phyloP scores from a whole-genome alignment of 1,140 invertebrate genomes.

The Helicorthomorpha holstii region DNA sequence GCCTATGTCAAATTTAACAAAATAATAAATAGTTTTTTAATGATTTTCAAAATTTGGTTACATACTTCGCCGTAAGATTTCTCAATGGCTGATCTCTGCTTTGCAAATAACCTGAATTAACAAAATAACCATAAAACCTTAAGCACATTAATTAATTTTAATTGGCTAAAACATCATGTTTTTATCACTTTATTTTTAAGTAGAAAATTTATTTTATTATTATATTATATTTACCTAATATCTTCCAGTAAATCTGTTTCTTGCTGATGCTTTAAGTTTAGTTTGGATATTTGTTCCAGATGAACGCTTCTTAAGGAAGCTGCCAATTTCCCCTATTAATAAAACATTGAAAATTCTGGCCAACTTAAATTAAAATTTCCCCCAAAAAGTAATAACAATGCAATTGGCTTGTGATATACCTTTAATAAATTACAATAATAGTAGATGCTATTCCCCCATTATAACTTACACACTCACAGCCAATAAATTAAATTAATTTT shows the following conservation, averaged over 20 bases:
- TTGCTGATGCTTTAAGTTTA: conserved; percentile 87
- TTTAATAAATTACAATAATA: too few species aligned
- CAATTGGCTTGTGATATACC: too few species aligned
- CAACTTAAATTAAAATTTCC: too few species aligned
- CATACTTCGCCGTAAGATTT: conserved; percentile 85
- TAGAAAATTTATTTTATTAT: neutral
- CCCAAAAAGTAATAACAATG: too few species aligned
- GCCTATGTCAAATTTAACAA: too few species aligned
- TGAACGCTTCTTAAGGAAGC: conserved; percentile 76
- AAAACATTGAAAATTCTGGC: too few species aligned
- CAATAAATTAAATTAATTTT: too few species aligned
- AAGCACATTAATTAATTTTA: neutral
- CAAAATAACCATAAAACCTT: conserved; percentile 4
- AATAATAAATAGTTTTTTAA: too few species aligned
- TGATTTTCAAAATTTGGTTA: conserved; percentile 6
- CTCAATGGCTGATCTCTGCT: conserved; percentile 79
- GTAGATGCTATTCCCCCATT: too few species aligned
- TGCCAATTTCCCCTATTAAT: conserved; percentile 40
- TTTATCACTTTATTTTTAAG: neutral
- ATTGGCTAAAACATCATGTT: neutral
- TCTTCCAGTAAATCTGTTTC: conserved; percentile 89
- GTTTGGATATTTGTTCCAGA: conserved; percentile 74
- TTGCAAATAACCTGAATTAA: conserved; percentile 58
- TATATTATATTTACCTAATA: conserved; percentile 39
- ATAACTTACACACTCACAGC: too few species aligned